A percentile compares a stretch with the other conserved stretches of the same genome.
These are phyloP conservation scores for Drosophila orena DNA, from an alignment of 1,140 invertebrate genomes.

Conservation along the genomic window DNA sequence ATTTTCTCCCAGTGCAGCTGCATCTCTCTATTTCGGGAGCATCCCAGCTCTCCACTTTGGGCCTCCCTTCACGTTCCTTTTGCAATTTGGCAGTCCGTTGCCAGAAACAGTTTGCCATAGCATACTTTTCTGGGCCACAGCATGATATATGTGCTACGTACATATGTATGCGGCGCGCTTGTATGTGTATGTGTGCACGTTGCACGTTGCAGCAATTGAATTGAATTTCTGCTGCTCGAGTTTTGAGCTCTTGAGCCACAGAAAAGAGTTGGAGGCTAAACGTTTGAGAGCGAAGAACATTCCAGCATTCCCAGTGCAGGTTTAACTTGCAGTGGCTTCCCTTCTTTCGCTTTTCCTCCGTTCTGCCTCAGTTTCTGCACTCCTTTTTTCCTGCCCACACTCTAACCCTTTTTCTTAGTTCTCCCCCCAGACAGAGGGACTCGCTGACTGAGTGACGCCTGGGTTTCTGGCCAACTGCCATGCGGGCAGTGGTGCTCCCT, in stretches of 20 bases:
- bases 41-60: constrained; percentile 4
- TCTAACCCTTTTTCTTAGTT: constrained; percentile 2
- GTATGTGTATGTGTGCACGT: constrained; percentile 45
- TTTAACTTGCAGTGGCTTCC: constrained; percentile 50
- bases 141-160: constrained; percentile 47
- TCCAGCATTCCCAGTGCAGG: constrained; percentile 28
- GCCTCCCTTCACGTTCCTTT: constrained; percentile 31
- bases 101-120: constrained; percentile 56
- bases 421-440: constrained; percentile 16
- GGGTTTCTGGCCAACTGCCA: constrained; percentile 52
- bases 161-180: constrained; percentile 14
- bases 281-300: constrained; percentile 35
- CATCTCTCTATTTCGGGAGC: constrained; percentile 20
- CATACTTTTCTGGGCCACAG: constrained; percentile 78
- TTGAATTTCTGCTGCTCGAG: constrained; percentile 70
- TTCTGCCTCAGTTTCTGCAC: background rate
- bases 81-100: constrained; percentile 67
- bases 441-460: constrained; percentile 46
- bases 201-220: constrained; percentile 74
- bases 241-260: constrained; percentile 61
- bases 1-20: background rate
- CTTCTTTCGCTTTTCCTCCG: constrained; percentile 11
- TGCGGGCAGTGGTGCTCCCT: constrained; percentile 13
- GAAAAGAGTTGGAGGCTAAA: constrained; percentile 39
- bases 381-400: background rate